These are phyloP conservation scores for Stenchaetothrips biformis DNA, from an alignment of 2,888 invertebrate species.

Conservation along the genomic window DNA sequence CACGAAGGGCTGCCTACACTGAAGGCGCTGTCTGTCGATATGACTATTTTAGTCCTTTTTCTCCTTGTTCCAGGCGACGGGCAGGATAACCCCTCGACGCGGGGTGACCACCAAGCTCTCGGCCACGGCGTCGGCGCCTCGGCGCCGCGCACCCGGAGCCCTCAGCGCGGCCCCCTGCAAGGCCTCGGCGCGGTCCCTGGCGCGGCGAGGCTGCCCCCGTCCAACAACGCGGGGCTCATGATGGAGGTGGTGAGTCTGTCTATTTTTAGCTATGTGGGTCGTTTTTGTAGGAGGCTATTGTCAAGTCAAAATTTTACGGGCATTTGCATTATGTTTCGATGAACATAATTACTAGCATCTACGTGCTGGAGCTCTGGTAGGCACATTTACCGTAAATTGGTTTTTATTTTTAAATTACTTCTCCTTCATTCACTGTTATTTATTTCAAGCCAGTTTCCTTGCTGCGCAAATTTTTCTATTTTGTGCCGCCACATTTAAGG, in stretches of 20 bases:
- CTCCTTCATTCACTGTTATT: no score
- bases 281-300: no score
- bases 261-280: not conserved
- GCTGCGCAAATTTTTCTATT: no score
- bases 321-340: no score
- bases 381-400: no score
- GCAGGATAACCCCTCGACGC: not conserved
- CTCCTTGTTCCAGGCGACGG: conserved; percentile 3
- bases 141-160: conserved; percentile 1
- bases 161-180: not conserved
- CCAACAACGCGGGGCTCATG: not conserved
- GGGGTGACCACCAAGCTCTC: not conserved
- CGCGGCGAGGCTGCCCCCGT: not conserved
- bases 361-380: no score
- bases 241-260: conserved; percentile 1
- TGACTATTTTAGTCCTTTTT: not conserved
- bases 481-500: no score
- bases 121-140: not conserved
- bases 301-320: no score
- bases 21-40: not conserved
- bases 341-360: no score
- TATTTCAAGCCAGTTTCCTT: no score
- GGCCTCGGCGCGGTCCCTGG: not conserved
- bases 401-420: no score
- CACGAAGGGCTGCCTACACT: not conserved